Percentiles rank a stretch among this genome's conserved stretches.
Conservation (phyloP, 2,888 invertebrate genomes). For the Perdita meconis region DNA sequence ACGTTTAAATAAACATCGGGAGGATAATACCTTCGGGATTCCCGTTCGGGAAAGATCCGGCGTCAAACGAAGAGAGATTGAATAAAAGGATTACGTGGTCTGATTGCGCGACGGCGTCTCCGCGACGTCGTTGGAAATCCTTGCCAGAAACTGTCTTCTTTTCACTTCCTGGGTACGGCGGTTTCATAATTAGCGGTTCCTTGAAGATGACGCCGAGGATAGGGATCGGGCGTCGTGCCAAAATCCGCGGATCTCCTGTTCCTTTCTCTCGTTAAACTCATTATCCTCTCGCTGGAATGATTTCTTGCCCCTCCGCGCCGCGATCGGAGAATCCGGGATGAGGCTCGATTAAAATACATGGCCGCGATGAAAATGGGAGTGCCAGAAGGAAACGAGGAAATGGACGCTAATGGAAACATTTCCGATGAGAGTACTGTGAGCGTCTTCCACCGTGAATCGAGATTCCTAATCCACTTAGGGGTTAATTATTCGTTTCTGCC, state of each 20-base stretch:
- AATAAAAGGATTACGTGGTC: constrained; percentile 37
- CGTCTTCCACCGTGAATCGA: not conserved
- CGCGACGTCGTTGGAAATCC: not conserved
- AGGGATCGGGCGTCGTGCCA: constrained; percentile 61
- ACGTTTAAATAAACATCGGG: not conserved
- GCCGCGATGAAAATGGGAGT: constrained; percentile 41
- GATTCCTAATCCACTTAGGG: constrained; percentile 53
- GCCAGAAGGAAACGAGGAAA: constrained; percentile 28
- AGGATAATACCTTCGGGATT: constrained; percentile 33
- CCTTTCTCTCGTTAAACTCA: constrained; percentile 58
- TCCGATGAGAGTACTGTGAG: constrained; percentile 36
- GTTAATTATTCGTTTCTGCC: constrained; percentile 48
- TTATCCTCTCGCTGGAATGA: constrained; percentile 70
- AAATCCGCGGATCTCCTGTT: constrained; percentile 28
- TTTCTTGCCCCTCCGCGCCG: constrained; percentile 64
- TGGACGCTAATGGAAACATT: constrained; percentile 49
- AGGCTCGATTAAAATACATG: constrained; percentile 47
- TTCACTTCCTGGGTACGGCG: constrained; percentile 62
- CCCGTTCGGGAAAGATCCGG: not conserved
- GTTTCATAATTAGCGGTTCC: constrained; percentile 75
- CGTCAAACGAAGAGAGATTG: constrained; percentile 7
- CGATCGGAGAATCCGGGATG: constrained; percentile 56
- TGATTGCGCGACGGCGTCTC: constrained; percentile 33
- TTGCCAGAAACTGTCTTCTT: constrained; percentile 58
- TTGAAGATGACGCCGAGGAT: constrained; percentile 25